A percentile compares a stretch with the other conserved stretches of the same genome.
phyloP scores from a whole-genome alignment of 2,888 invertebrate species.

The Sphaeridia pumilis region DNA sequence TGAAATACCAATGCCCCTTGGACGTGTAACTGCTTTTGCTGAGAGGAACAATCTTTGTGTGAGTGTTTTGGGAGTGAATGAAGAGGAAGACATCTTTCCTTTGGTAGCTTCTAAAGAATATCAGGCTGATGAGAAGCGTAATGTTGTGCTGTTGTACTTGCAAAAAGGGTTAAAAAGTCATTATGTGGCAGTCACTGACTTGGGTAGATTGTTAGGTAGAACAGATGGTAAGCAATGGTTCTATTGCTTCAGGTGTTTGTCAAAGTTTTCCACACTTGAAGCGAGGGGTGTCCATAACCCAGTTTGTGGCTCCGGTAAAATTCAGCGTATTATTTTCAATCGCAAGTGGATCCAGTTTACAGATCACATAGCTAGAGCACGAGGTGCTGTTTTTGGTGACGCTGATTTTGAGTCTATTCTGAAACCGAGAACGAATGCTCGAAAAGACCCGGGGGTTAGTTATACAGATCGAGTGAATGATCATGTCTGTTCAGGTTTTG shows the following conservation, averaged over 20 bases:
- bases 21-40: neutral
- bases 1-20: neutral
- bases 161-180: neutral
- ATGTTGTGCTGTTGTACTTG: neutral
- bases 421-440: neutral
- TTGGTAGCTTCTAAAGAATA: neutral
- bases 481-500: neutral
- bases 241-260: neutral
- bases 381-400: neutral
- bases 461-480: neutral
- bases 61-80: neutral
- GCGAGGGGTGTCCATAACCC: neutral
- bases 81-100: neutral
- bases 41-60: neutral
- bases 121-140: neutral
- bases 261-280: neutral
- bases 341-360: neutral
- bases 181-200: neutral
- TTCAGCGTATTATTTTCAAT: neutral
- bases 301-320: neutral
- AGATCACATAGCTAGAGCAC: neutral
- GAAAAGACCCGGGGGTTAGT: neutral
- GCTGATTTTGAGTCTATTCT: neutral
- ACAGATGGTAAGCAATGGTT: neutral
- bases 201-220: neutral